Conservation (phyloP, 2,797 vertebrate species). For the Percopsis omiscomaycus region DNA sequence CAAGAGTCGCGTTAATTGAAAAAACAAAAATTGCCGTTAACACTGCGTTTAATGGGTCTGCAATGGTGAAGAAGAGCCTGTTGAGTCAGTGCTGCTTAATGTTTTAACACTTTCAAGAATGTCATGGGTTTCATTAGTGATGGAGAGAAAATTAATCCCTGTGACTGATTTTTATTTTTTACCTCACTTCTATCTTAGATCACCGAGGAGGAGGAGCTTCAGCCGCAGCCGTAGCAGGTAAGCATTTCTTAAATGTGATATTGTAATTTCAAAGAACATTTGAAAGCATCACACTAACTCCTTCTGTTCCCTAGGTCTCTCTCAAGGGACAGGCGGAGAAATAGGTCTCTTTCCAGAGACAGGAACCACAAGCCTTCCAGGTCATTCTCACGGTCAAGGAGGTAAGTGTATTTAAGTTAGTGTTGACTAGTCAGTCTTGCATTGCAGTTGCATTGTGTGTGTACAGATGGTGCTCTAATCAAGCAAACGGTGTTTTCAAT, state of each 20-base stretch:
- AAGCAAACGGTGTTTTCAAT: no score
- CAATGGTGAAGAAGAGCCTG: slow-evolving; percentile 49
- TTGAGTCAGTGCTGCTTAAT: slow-evolving; percentile 28
- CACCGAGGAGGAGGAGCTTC: slow-evolving; percentile 90
- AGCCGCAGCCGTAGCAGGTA: slow-evolving; percentile 88
- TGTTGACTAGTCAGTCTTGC: not conserved
- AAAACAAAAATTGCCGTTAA: slow-evolving; percentile 37
- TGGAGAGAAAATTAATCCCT: slow-evolving; percentile 6
- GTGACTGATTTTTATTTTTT: slow-evolving; percentile 30
- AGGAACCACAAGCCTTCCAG: slow-evolving; percentile 92
- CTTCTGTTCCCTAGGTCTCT: slow-evolving; percentile 79
- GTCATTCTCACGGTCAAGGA: slow-evolving; percentile 94
- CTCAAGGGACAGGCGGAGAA: slow-evolving; percentile 92
- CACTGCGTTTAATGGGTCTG: slow-evolving; percentile 28
- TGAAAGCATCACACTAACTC: not conserved
- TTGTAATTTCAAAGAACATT: not conserved
- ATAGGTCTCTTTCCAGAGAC: slow-evolving; percentile 91
- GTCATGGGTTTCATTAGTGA: slow-evolving; percentile 42
- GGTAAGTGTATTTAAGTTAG: slow-evolving; percentile 67
- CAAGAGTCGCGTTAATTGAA: slow-evolving; percentile 37
- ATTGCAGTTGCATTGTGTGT: no score
- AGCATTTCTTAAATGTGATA: no score
- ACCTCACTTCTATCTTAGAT: slow-evolving; percentile 76
- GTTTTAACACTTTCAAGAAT: slow-evolving; percentile 50
- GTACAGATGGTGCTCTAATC: no score